Evolutionary conservation across 2,797 vertebrate genomes (phyloP).

Genomic region (Tenualosa ilisha): DNA sequence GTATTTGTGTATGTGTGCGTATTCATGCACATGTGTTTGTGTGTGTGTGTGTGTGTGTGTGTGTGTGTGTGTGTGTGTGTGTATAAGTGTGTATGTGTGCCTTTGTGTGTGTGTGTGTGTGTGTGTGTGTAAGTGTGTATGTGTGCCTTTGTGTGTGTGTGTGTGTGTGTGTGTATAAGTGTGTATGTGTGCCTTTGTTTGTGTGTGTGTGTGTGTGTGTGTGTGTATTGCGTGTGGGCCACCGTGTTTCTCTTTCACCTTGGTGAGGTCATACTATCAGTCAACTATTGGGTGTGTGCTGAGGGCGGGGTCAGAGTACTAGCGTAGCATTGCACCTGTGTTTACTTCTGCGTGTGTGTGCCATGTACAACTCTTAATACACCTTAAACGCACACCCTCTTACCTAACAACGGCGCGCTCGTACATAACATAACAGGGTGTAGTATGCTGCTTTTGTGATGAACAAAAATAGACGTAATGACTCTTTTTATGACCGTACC

Average conservation of each 20-base stretch:
- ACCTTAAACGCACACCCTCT: conserved; percentile 1
- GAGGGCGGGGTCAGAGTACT: background rate
- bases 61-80: background rate
- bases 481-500: conserved; percentile 11
- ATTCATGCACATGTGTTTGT: no score
- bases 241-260: conserved; percentile 1
- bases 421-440: background rate
- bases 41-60: background rate
- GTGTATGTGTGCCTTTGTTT: no score
- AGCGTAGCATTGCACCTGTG: conserved; percentile 10
- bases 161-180: background rate
- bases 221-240: background rate
- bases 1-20: background rate
- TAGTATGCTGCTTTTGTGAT: background rate
- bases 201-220: background rate
- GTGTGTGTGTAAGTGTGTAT: background rate
- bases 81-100: no score
- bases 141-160: background rate
- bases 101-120: no score
- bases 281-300: background rate
- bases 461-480: background rate
- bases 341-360: conserved; percentile 12
- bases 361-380: conserved; percentile 10
- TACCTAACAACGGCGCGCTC: background rate
- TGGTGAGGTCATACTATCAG: conserved; percentile 20